Conservation (phyloP, 2,113 vertebrate species). For the Phoenicopterus ruber region DNA sequence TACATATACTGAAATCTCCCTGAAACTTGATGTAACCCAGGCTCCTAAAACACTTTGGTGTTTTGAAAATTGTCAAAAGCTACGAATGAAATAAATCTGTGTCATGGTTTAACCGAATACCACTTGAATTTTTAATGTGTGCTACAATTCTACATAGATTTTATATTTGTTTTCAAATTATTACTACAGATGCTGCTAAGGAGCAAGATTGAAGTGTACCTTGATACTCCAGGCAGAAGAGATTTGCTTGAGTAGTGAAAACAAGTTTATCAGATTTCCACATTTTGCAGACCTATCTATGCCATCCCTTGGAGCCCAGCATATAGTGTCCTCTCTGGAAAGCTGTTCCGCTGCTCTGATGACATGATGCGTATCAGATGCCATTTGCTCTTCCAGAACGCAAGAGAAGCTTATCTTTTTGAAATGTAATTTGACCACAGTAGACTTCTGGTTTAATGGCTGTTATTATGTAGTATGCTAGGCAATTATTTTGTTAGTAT, state of each 20-base stretch:
- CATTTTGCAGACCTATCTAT: not conserved
- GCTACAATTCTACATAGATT: not conserved
- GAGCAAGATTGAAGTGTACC: not conserved
- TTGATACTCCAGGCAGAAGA: not conserved
- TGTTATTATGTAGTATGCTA: not conserved
- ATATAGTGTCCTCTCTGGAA: not conserved
- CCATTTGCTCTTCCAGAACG: not conserved
- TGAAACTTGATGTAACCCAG: not conserved
- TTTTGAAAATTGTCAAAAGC: not conserved
- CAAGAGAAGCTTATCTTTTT: not conserved
- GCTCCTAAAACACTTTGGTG: fast-evolving
- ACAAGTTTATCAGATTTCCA: not conserved
- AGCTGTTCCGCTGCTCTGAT: not conserved
- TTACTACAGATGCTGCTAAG: not conserved
- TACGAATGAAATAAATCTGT: not conserved
- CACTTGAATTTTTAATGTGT: not conserved
- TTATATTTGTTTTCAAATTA: not conserved
- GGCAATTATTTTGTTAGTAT: not conserved
- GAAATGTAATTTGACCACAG: not conserved
- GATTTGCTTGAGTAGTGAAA: not conserved
- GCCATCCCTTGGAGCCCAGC: not conserved
- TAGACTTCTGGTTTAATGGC: not conserved
- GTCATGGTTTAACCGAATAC: no score
- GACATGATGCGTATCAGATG: not conserved
- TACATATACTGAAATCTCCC: not conserved